Conservation (phyloP, 2,888 invertebrate species). For the Hydrotaea cyrtoneurina region DNA sequence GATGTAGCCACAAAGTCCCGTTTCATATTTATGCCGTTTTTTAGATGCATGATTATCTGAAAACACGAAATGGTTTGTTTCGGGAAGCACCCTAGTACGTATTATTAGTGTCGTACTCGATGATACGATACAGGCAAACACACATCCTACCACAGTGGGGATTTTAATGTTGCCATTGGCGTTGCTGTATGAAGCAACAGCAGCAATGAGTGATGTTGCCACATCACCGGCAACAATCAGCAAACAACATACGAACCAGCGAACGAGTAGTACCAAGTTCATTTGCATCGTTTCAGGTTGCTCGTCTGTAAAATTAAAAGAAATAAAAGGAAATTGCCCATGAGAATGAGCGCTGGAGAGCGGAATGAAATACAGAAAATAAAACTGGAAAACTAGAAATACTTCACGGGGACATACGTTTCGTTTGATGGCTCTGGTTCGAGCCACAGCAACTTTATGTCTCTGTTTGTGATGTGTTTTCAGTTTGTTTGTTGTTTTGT, state of each 20-base stretch:
- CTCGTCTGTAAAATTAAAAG: conserved; percentile 66
- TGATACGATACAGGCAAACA: neutral
- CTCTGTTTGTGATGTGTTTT: neutral
- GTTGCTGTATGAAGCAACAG: conserved; percentile 51
- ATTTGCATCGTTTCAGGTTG: conserved; percentile 65
- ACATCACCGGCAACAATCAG: conserved; percentile 71
- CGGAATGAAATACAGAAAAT: neutral
- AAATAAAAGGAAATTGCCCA: conserved; percentile 65
- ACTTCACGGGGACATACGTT: neutral
- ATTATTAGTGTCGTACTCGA: neutral
- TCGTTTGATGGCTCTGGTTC: neutral
- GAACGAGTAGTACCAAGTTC: conserved; percentile 46
- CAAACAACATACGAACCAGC: neutral
- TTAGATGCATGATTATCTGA: too few species aligned
- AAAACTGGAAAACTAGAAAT: conserved; percentile 3
- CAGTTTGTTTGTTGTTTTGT: neutral
- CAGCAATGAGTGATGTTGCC: conserved; percentile 47
- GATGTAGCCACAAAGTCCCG: too few species aligned
- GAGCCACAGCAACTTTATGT: neutral
- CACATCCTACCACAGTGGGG: neutral
- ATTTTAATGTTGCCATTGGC: conserved; percentile 9
- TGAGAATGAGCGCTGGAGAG: conserved; percentile 43
- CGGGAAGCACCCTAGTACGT: too few species aligned
- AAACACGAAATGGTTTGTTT: too few species aligned
- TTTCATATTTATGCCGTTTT: too few species aligned